Conservation (phyloP, 2,113 vertebrate species). For the Oceanodroma tethys region DNA sequence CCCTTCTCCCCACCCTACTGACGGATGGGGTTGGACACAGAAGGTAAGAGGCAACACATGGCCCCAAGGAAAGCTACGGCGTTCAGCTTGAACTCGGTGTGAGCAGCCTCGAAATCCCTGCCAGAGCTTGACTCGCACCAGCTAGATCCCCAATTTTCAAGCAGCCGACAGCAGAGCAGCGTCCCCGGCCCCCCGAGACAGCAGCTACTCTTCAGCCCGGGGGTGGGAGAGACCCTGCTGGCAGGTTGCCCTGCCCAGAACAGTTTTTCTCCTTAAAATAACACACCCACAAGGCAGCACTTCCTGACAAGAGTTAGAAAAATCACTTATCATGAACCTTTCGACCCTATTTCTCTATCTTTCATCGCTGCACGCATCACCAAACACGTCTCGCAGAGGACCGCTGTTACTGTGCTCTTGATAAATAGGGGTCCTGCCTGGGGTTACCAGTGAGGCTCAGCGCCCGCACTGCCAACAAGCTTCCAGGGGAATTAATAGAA, state of each 20-base stretch:
- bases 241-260: not conserved
- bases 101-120: not conserved
- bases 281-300: not conserved
- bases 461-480: not conserved
- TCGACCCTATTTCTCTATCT: not conserved
- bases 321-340: not conserved
- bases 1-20: not conserved
- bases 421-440: not conserved
- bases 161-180: not conserved
- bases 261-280: not conserved
- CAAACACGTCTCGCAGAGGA: not conserved
- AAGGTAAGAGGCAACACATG: not conserved
- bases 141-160: not conserved
- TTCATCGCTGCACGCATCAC: not conserved
- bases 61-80: not conserved
- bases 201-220: not conserved
- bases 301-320: not conserved
- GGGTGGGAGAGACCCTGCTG: not conserved
- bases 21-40: not conserved
- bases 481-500: slow-evolving; percentile 24
- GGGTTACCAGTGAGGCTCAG: not conserved
- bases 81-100: not conserved
- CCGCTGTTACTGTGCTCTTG: not conserved
- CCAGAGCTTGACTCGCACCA: not conserved
- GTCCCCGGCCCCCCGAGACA: fast-evolving